Evolutionary conservation across 2,888 invertebrate genomes (phyloP).

Genomic region (Argyresthia goedartella): DNA sequence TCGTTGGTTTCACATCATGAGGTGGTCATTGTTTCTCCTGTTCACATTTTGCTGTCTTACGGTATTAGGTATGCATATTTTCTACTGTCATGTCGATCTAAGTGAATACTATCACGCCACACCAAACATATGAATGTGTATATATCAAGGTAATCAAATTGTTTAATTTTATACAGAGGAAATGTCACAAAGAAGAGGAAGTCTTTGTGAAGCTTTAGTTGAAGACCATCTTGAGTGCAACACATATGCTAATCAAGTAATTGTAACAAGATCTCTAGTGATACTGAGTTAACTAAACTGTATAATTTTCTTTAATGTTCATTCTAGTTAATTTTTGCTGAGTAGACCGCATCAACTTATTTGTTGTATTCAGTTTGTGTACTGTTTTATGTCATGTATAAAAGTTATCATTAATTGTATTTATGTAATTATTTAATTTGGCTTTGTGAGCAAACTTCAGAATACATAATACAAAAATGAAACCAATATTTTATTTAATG

Average conservation of each 20-base stretch:
- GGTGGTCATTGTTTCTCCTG: slow-evolving; percentile 49
- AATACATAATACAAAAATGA: slow-evolving; percentile 69
- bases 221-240: slow-evolving; percentile 24
- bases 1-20: slow-evolving; percentile 39
- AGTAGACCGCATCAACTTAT: slow-evolving; percentile 29
- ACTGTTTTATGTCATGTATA: slow-evolving; percentile 62
- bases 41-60: slow-evolving; percentile 67
- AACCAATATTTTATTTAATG: slow-evolving; percentile 57
- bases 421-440: slow-evolving; percentile 70
- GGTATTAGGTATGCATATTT: slow-evolving; percentile 70
- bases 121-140: slow-evolving; percentile 61
- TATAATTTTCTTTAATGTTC: slow-evolving; percentile 34
- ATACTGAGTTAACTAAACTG: slow-evolving; percentile 41
- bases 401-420: slow-evolving; percentile 66
- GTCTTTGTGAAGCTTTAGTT: slow-evolving; percentile 42
- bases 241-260: slow-evolving; percentile 1
- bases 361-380: slow-evolving; percentile 52
- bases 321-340: slow-evolving; percentile 42
- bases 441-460: slow-evolving; percentile 68
- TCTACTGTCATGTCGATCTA: slow-evolving; percentile 63
- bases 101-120: slow-evolving; percentile 40
- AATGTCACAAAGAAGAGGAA: slow-evolving; percentile 44
- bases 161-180: slow-evolving; percentile 66
- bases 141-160: slow-evolving; percentile 64
- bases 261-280: slow-evolving; percentile 42